Evolutionary conservation across 2,113 vertebrate genomes (phyloP).

Genomic region (Callipepla californica): DNA sequence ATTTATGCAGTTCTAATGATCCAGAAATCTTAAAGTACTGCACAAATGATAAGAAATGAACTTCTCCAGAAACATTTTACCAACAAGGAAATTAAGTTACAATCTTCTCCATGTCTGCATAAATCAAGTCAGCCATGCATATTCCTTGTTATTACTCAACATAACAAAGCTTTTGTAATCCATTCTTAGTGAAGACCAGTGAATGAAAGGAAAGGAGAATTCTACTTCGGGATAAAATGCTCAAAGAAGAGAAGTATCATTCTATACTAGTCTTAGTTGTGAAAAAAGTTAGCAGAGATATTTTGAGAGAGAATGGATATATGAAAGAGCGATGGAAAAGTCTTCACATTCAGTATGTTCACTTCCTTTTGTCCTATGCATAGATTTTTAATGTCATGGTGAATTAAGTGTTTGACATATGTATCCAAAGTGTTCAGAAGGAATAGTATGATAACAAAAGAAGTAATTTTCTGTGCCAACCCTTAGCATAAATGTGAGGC

Average conservation of each 20-base stretch:
- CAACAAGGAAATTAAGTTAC: not conserved
- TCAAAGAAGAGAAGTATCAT: not conserved
- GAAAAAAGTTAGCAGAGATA: not conserved
- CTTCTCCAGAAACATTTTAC: not conserved
- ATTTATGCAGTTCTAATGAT: not conserved
- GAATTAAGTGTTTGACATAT: not conserved
- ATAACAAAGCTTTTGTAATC: not conserved
- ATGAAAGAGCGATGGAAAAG: not conserved
- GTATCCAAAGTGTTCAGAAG: not conserved
- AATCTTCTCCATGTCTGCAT: not conserved
- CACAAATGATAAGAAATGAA: not conserved
- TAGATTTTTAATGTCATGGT: not conserved
- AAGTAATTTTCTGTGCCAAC: not conserved
- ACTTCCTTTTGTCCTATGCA: not conserved
- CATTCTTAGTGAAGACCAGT: not conserved
- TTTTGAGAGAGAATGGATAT: accelerated
- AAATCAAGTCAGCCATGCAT: not conserved
- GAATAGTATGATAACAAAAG: not conserved
- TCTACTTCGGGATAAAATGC: not conserved
- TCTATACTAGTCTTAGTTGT: not conserved
- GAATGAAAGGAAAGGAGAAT: not conserved
- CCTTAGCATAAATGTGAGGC: not conserved
- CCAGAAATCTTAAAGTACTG: not conserved
- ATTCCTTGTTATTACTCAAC: not conserved
- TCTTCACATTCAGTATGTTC: not conserved